These are phyloP conservation scores for Pterophyllum scalare DNA, from an alignment of 2,113 vertebrate species.

Conservation along the genomic window DNA sequence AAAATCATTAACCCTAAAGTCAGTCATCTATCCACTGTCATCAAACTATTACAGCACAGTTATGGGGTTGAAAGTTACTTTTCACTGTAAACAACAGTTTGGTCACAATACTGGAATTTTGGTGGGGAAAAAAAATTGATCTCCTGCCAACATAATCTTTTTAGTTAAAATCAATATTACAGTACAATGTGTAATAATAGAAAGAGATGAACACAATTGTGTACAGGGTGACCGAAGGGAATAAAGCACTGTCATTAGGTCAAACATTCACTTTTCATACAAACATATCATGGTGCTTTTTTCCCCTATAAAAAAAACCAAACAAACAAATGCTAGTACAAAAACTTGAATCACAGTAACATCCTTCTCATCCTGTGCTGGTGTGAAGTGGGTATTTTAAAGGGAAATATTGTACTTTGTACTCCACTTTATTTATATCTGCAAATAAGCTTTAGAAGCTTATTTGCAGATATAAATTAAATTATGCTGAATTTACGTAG, in stretches of 20 bases:
- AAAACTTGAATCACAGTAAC: slow-evolving; percentile 51
- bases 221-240: too few relatives aligned
- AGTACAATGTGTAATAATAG: too few relatives aligned
- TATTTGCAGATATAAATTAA: neutral
- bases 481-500: neutral
- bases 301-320: slow-evolving; percentile 21
- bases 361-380: slow-evolving; percentile 75
- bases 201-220: too few relatives aligned
- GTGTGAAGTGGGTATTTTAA: slow-evolving; percentile 56
- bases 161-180: too few relatives aligned
- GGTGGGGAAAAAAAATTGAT: too few relatives aligned
- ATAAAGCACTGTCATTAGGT: slow-evolving; percentile 50
- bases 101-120: too few relatives aligned
- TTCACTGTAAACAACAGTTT: slow-evolving; percentile 17
- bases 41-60: slow-evolving; percentile 30
- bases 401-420: slow-evolving; percentile 15
- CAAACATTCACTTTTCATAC: slow-evolving; percentile 50
- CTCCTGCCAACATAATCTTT: too few relatives aligned
- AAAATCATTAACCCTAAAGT: slow-evolving; percentile 68
- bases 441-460: neutral
- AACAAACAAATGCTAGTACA: slow-evolving; percentile 39
- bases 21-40: slow-evolving; percentile 63
- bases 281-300: slow-evolving; percentile 52
- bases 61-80: slow-evolving; percentile 23
- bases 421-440: neutral